Percentiles rank a stretch among this genome's conserved stretches.
Conservation (phyloP, 2,113 vertebrate genomes). For the Hucho hucho region DNA sequence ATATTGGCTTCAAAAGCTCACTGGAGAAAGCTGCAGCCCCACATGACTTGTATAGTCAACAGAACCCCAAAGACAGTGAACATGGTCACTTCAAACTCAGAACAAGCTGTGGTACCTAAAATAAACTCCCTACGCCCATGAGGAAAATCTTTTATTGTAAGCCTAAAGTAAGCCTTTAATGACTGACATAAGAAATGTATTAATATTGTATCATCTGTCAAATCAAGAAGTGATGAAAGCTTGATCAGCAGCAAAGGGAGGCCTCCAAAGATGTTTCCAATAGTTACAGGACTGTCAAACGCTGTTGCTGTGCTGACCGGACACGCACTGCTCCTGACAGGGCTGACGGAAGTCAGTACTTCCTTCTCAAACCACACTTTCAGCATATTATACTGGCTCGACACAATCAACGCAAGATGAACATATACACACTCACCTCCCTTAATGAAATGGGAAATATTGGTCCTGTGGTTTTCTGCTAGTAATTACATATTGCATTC, state of each 20-base stretch:
- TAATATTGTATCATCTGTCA: neutral
- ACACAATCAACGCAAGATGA: slow-evolving; percentile 9
- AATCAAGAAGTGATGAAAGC: neutral
- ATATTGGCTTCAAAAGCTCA: no score
- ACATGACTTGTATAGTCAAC: no score
- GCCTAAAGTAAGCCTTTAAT: no score
- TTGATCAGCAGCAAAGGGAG: slow-evolving; percentile 11
- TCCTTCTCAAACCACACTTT: slow-evolving; percentile 10
- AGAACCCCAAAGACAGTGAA: no score
- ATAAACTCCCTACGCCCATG: no score
- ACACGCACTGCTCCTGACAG: slow-evolving; percentile 6
- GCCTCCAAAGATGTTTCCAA: neutral
- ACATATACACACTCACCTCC: slow-evolving; percentile 3
- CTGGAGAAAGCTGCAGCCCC: no score
- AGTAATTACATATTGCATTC: neutral
- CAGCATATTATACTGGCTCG: neutral
- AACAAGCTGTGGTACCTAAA: no score
- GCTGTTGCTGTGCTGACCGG: slow-evolving; percentile 23
- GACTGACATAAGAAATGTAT: no score
- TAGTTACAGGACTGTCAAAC: slow-evolving; percentile 18
- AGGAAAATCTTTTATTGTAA: no score
- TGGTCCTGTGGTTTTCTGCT: neutral
- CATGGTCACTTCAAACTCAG: no score
- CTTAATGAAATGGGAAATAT: slow-evolving; percentile 4
- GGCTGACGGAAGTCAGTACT: slow-evolving; percentile 20